phyloP scores from a whole-genome alignment of 2,797 vertebrate species.

The Anabacerthia variegaticeps region DNA sequence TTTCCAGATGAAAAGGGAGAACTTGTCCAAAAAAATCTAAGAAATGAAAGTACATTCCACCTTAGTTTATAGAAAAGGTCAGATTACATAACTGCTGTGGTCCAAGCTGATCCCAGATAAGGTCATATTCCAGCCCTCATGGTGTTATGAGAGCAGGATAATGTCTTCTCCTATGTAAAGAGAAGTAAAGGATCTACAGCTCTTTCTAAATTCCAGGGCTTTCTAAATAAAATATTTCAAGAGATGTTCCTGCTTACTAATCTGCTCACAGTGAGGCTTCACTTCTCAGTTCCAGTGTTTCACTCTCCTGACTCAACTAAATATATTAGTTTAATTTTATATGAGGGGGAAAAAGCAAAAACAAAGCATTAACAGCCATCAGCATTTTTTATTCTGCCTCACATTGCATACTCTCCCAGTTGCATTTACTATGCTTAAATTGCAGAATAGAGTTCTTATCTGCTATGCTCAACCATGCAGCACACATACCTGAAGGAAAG shows the following conservation, averaged over 20 bases:
- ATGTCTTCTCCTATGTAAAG: not conserved
- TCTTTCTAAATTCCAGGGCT: not conserved
- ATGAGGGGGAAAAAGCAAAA: not conserved
- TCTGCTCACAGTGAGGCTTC: not conserved
- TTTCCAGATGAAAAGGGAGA: not conserved
- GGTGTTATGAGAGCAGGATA: not conserved
- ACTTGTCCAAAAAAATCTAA: not conserved
- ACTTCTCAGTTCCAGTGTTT: not conserved
- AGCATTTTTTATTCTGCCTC: not conserved
- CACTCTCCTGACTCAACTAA: not conserved
- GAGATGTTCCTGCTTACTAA: not conserved
- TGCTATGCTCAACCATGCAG: not conserved
- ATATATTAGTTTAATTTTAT: not conserved
- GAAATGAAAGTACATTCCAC: not conserved
- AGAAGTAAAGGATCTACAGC: not conserved
- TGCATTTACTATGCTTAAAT: not conserved
- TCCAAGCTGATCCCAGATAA: not conserved
- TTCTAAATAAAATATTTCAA: not conserved
- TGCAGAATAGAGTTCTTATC: not conserved
- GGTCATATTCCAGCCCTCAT: not conserved
- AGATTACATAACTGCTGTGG: not conserved
- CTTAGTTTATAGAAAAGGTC: not conserved
- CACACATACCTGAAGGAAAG: not conserved
- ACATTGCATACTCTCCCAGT: not conserved
- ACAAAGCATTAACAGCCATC: not conserved